Conservation (phyloP, 1,140 invertebrate species). For the Drosophila ohnishii region DNA sequence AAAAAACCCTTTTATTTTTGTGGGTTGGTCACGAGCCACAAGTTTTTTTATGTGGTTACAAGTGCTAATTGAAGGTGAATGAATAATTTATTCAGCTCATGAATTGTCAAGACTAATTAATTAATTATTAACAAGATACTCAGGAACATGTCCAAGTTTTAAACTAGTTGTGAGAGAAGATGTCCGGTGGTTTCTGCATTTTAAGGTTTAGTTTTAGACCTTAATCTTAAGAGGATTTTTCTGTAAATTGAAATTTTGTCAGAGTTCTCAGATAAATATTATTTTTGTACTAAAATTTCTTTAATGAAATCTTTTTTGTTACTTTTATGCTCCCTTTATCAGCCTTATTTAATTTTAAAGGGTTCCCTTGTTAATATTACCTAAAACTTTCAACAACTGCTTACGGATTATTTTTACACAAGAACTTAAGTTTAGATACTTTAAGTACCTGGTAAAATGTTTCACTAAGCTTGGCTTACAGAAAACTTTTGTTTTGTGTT, state of each 20-base stretch:
- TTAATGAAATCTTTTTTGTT: background rate
- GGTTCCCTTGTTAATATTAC: background rate
- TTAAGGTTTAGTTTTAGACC: background rate
- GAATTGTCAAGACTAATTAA: constrained; percentile 24
- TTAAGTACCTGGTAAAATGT: background rate
- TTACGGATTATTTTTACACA: background rate
- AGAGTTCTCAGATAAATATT: too few species aligned
- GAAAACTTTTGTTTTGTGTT: background rate
- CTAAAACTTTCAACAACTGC: background rate
- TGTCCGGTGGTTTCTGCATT: background rate
- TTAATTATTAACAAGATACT: constrained; percentile 12
- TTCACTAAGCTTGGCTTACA: background rate
- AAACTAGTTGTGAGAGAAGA: background rate
- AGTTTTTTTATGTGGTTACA: constrained; percentile 33
- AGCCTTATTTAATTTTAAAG: background rate
- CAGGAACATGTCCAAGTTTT: constrained; percentile 1
- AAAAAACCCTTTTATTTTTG: constrained; percentile 13
- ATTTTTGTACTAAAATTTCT: too few species aligned
- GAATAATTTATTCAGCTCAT: constrained; percentile 7
- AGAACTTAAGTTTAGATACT: background rate
- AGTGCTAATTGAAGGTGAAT: constrained; percentile 54
- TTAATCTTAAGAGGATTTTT: background rate
- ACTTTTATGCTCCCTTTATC: background rate
- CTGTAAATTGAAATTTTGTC: background rate
- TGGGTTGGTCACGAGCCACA: constrained; percentile 33